These are phyloP conservation scores for Sisyra nigra DNA, from an alignment of 2,888 invertebrate species.

Conservation along the genomic window DNA sequence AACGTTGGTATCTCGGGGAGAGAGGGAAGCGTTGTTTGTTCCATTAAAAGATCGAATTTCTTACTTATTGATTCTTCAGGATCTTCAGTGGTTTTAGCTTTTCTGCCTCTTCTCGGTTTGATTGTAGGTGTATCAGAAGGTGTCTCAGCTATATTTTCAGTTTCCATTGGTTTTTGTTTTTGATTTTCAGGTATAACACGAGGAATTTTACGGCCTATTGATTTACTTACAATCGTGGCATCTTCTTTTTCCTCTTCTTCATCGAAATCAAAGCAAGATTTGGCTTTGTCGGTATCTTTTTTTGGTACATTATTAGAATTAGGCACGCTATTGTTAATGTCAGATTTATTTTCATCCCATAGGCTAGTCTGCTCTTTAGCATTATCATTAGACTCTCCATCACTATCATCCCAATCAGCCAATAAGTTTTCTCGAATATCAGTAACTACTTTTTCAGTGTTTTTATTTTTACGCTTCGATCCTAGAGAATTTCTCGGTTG, in stretches of 20 bases:
- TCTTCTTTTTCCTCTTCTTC: slow-evolving; percentile 61
- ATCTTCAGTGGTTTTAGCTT: slow-evolving; percentile 15
- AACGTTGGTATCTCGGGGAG: slow-evolving; percentile 26
- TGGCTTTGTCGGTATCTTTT: slow-evolving; percentile 20
- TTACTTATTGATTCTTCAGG: slow-evolving; percentile 25
- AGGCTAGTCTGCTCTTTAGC: too few relatives aligned
- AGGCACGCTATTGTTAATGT: slow-evolving; percentile 8
- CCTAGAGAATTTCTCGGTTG: slow-evolving; percentile 26
- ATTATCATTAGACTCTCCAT: slow-evolving; percentile 19
- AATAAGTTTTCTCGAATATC: slow-evolving; percentile 47
- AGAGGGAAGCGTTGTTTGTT: slow-evolving; percentile 41
- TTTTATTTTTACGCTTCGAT: slow-evolving; percentile 20
- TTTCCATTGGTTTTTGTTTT: slow-evolving; percentile 9
- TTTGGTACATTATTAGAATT: slow-evolving; percentile 11
- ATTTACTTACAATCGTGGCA: slow-evolving; percentile 31
- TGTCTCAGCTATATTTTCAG: slow-evolving; percentile 9
- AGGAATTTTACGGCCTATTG: slow-evolving; percentile 44
- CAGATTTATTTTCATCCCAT: slow-evolving; percentile 7
- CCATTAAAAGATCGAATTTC: slow-evolving; percentile 43
- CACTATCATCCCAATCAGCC: slow-evolving; percentile 58
- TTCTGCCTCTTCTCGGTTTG: slow-evolving; percentile 27
- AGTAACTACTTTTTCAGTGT: slow-evolving; percentile 8
- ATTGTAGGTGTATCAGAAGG: slow-evolving; percentile 19
- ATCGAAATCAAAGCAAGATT: slow-evolving; percentile 53
- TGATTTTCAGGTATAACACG: slow-evolving; percentile 29